Evolutionary conservation across 2,888 invertebrate genomes (phyloP).

Genomic region (Apeira syringaria): DNA sequence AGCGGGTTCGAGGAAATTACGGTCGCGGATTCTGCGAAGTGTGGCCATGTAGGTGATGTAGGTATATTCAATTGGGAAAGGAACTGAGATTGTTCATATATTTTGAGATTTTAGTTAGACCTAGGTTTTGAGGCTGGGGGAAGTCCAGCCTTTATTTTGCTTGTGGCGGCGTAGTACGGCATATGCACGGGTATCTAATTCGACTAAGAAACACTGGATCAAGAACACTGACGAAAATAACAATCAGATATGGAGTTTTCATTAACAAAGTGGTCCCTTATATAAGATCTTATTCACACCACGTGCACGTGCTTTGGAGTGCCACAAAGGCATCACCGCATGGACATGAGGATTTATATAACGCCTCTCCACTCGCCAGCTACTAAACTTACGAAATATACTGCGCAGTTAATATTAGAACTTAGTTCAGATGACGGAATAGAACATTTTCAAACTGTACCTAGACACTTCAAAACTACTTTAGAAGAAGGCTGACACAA

Average conservation of each 20-base stretch:
- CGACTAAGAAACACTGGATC: conserved; percentile 39
- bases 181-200: conserved; percentile 52
- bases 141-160: no score
- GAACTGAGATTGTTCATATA: no score
- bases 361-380: conserved; percentile 27
- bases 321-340: conserved; percentile 35
- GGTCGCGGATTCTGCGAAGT: no score
- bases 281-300: conserved; percentile 51
- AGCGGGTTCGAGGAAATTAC: no score
- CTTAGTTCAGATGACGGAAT: conserved; percentile 30
- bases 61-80: no score
- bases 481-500: conserved; percentile 28
- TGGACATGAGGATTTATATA: conserved; percentile 26
- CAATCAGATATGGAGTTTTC: conserved; percentile 35
- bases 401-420: conserved; percentile 52
- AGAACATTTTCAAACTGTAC: conserved; percentile 14
- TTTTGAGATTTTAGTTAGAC: no score
- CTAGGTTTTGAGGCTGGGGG: conserved; percentile 28
- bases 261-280: conserved; percentile 64
- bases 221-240: conserved; percentile 46
- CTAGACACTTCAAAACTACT: conserved; percentile 22
- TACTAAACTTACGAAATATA: conserved; percentile 19
- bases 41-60: no score
- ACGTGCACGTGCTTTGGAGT: conserved; percentile 56
- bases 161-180: conserved; percentile 16